These are phyloP conservation scores for Lampropteryx suffumata DNA, from an alignment of 2,888 invertebrate genomes.

Conservation along the genomic window DNA sequence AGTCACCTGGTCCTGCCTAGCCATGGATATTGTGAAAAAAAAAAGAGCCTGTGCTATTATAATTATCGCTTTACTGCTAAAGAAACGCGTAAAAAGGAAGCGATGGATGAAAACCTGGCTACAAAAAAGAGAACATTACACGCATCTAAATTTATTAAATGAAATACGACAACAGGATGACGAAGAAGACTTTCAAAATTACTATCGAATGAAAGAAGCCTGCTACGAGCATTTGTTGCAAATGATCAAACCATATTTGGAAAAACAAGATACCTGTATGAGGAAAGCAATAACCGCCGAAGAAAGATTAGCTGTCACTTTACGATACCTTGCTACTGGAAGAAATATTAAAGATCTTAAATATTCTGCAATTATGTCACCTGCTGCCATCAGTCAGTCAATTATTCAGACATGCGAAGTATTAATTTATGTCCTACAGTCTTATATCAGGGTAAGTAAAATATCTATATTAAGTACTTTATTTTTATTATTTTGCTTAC, in stretches of 20 bases:
- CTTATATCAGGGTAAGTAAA: constrained; percentile 26
- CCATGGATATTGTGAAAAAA: constrained; percentile 7
- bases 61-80: constrained; percentile 23
- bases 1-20: constrained; percentile 7
- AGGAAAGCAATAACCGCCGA: constrained; percentile 13
- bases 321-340: constrained; percentile 11
- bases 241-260: constrained; percentile 18
- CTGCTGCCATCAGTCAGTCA: constrained; percentile 4
- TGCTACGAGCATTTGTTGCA: constrained; percentile 22
- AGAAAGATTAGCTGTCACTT: constrained; percentile 18
- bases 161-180: constrained; percentile 11
- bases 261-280: constrained; percentile 17
- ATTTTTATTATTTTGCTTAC: constrained; percentile 19
- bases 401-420: constrained; percentile 24
- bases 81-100: constrained; percentile 28
- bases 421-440: constrained; percentile 24
- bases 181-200: constrained; percentile 20
- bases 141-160: constrained; percentile 18
- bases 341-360: constrained; percentile 23
- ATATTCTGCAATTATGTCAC: constrained; percentile 21
- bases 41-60: constrained; percentile 26
- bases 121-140: constrained; percentile 7
- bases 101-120: constrained; percentile 11
- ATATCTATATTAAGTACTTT: constrained; percentile 10
- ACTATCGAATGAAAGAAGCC: constrained; percentile 24